Conservation (phyloP, 1,140 invertebrate genomes). For the Drosophila ironensis region DNA sequence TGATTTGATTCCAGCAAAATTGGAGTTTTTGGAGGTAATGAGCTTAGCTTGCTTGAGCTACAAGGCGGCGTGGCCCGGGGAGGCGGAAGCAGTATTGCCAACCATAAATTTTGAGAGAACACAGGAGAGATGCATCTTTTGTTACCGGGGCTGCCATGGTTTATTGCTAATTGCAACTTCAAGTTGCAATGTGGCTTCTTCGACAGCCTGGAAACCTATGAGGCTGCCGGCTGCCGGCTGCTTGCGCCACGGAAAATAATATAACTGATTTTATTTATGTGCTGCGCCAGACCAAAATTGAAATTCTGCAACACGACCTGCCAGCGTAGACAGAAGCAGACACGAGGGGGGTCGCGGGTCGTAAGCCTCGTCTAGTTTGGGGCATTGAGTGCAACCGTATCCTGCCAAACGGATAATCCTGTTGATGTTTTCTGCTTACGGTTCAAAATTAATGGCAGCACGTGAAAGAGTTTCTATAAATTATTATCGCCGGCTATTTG, state of each 20-base stretch:
- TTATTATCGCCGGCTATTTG: slow-evolving; percentile 34
- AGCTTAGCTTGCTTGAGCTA: slow-evolving; percentile 5
- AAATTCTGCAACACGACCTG: slow-evolving; percentile 62
- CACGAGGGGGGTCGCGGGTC: neutral
- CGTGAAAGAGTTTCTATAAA: slow-evolving; percentile 62
- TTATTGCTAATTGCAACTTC: slow-evolving; percentile 69
- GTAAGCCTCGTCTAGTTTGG: neutral
- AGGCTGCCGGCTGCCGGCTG: slow-evolving; percentile 41
- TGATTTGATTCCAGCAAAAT: slow-evolving; percentile 2
- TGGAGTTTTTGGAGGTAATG: slow-evolving; percentile 8
- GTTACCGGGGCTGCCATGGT: slow-evolving; percentile 33
- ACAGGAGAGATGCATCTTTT: slow-evolving; percentile 23
- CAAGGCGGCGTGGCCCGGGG: neutral
- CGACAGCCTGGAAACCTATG: slow-evolving; percentile 4
- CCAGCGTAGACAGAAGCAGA: slow-evolving; percentile 28
- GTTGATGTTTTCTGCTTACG: slow-evolving; percentile 30
- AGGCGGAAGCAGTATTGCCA: neutral
- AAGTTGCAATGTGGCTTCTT: slow-evolving; percentile 52
- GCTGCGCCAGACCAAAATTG: slow-evolving; percentile 66
- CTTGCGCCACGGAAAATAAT: slow-evolving; percentile 58
- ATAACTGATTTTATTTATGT: slow-evolving; percentile 78
- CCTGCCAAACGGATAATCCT: slow-evolving; percentile 16
- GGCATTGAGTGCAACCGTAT: neutral
- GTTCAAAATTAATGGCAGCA: slow-evolving; percentile 65
- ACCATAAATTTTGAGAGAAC: slow-evolving; percentile 1